phyloP scores from a whole-genome alignment of 1,140 invertebrate species.

The Drosophila ogumai region DNA sequence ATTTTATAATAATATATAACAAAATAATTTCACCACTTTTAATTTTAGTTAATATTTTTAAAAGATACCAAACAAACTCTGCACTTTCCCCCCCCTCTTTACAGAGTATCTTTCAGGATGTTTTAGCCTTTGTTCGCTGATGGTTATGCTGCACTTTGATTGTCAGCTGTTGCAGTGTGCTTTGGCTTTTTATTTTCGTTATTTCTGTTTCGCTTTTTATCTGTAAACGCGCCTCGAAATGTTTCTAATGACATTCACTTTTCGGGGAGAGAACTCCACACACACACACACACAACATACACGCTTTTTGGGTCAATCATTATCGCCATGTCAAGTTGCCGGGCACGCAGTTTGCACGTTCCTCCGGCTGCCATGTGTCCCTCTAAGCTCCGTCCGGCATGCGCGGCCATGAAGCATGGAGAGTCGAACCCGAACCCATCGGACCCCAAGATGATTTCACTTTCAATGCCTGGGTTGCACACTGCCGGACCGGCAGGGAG shows the following conservation, averaged over 20 bases:
- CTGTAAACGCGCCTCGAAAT: conserved; percentile 60
- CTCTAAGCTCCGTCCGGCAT: conserved; percentile 58
- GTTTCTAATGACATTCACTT: conserved; percentile 82
- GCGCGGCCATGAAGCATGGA: conserved; percentile 52
- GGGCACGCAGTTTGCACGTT: conserved; percentile 80
- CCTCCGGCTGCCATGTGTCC: conserved; percentile 13
- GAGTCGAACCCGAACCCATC: conserved; percentile 3
- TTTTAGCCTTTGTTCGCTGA: conserved; percentile 30
- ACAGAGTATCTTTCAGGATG: conserved; percentile 15
- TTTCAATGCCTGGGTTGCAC: conserved; percentile 73
- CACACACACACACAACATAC: conserved; percentile 38
- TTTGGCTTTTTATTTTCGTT: conserved; percentile 52
- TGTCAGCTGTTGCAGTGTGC: conserved; percentile 77
- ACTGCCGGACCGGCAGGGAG: conserved; percentile 1
- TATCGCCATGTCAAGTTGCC: conserved; percentile 77
- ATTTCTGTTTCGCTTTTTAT: conserved; percentile 61
- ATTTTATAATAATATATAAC: too few species aligned
- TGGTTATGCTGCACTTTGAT: conserved; percentile 62
- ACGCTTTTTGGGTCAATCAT: conserved; percentile 79
- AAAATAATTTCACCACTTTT: background rate
- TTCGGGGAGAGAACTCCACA: conserved; percentile 52
- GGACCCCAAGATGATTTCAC: conserved; percentile 60
- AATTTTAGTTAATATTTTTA: background rate
- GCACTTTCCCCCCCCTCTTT: background rate
- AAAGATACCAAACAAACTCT: background rate